These are phyloP conservation scores for Brenthis hecate DNA, from an alignment of 2,888 invertebrate species.

Conservation along the genomic window DNA sequence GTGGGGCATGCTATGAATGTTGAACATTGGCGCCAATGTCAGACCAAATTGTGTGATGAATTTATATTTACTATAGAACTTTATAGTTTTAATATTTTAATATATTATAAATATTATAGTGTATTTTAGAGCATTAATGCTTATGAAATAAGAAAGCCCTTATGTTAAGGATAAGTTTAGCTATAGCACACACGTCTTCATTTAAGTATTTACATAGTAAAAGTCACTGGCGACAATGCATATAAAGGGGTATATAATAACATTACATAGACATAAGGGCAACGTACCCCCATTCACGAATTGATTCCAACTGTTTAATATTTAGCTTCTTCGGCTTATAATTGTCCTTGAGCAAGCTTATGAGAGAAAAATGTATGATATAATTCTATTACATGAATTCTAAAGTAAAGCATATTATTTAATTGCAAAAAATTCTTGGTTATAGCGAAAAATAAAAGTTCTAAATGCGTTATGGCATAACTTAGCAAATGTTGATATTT, in stretches of 20 bases:
- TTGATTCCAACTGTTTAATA: conserved; percentile 92
- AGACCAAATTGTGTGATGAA: conserved; percentile 5
- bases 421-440: neutral
- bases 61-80: too few relatives aligned
- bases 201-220: neutral
- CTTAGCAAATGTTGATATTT: too few relatives aligned
- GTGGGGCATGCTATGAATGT: conserved; percentile 50
- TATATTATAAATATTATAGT: too few relatives aligned
- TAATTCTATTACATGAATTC: conserved; percentile 15
- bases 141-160: too few relatives aligned
- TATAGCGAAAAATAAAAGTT: neutral
- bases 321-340: conserved; percentile 89
- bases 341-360: conserved; percentile 73
- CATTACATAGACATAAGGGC: conserved; percentile 52
- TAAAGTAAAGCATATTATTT: conserved; percentile 6
- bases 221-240: conserved; percentile 39
- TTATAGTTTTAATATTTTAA: too few relatives aligned
- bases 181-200: neutral
- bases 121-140: too few relatives aligned
- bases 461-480: neutral
- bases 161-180: neutral
- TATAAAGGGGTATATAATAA: conserved; percentile 48
- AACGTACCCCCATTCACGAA: conserved; percentile 92
- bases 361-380: conserved; percentile 49
- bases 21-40: conserved; percentile 53